Evolutionary conservation across 2,113 vertebrate genomes (phyloP).

Genomic region (Python bivittatus): DNA sequence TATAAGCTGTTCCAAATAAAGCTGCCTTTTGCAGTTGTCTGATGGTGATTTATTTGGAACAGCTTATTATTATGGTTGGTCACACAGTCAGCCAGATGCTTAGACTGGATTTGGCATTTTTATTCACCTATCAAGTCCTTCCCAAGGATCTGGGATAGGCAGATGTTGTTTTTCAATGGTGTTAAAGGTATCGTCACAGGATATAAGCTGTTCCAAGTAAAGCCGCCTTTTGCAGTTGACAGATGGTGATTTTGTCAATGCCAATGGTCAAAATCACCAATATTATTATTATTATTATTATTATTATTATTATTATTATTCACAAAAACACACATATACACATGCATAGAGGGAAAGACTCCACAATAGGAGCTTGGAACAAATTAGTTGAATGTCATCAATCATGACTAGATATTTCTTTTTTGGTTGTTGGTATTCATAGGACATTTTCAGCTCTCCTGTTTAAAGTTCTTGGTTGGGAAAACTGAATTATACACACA

Average conservation of each 20-base stretch:
- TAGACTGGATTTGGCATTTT: too few species aligned
- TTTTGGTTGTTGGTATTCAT: conserved; percentile 59
- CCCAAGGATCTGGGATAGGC: too few species aligned
- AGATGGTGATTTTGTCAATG: too few species aligned
- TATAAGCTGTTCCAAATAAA: neutral
- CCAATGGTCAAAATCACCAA: too few species aligned
- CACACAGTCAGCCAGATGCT: too few species aligned
- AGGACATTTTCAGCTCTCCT: conserved; percentile 56
- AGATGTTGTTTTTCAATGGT: too few species aligned
- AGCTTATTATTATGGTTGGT: too few species aligned
- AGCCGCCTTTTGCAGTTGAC: too few species aligned
- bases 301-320: neutral
- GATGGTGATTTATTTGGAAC: neutral
- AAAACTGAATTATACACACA: conserved; percentile 61
- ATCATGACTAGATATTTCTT: conserved; percentile 41
- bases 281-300: neutral
- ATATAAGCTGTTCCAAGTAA: too few species aligned
- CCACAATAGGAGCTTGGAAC: neutral
- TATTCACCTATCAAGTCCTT: too few species aligned
- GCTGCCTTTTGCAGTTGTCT: neutral
- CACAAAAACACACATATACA: neutral
- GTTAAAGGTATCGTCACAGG: too few species aligned
- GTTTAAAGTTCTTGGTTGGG: conserved; percentile 53
- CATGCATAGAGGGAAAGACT: neutral
- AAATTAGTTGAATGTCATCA: conserved; percentile 37